phyloP scores from a whole-genome alignment of 2,888 invertebrate genomes.

The Serripes groenlandicus region DNA sequence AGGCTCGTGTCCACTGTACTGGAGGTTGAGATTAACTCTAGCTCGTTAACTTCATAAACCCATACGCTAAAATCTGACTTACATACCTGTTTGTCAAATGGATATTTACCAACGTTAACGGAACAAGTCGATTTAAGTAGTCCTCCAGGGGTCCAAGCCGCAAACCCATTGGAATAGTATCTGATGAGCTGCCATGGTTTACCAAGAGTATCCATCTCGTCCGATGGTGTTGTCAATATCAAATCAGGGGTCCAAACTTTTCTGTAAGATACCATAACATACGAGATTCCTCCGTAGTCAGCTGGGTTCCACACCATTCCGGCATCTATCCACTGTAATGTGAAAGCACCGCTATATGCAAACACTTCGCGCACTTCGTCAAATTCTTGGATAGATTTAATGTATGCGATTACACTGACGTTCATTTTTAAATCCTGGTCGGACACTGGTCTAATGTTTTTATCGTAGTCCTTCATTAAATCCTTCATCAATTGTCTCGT shows the following conservation, averaged over 20 bases:
- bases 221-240: slow-evolving; percentile 54
- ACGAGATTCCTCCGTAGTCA: slow-evolving; percentile 14
- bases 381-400: slow-evolving; percentile 44
- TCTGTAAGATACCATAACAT: slow-evolving; percentile 15
- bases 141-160: slow-evolving; percentile 43
- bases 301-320: slow-evolving; percentile 40
- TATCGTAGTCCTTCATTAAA: slow-evolving; percentile 41
- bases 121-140: slow-evolving; percentile 54
- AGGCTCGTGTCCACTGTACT: not conserved
- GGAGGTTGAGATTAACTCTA: not conserved
- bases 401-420: slow-evolving; percentile 24
- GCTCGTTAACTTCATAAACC: slow-evolving; percentile 45
- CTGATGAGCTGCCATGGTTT: slow-evolving; percentile 52
- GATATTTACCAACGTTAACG: slow-evolving; percentile 55
- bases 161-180: slow-evolving; percentile 35
- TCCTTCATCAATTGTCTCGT: slow-evolving; percentile 21
- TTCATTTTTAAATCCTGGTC: slow-evolving; percentile 17
- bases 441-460: slow-evolving; percentile 30
- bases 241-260: slow-evolving; percentile 63
- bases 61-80: slow-evolving; percentile 41
- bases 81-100: slow-evolving; percentile 62
- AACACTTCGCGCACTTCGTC: slow-evolving; percentile 52
- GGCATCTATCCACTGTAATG: slow-evolving; percentile 37
- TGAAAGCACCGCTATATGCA: slow-evolving; percentile 22
- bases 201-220: slow-evolving; percentile 49